These are phyloP conservation scores for Eremophila alpestris DNA, from an alignment of 2,797 vertebrate species.

Conservation along the genomic window DNA sequence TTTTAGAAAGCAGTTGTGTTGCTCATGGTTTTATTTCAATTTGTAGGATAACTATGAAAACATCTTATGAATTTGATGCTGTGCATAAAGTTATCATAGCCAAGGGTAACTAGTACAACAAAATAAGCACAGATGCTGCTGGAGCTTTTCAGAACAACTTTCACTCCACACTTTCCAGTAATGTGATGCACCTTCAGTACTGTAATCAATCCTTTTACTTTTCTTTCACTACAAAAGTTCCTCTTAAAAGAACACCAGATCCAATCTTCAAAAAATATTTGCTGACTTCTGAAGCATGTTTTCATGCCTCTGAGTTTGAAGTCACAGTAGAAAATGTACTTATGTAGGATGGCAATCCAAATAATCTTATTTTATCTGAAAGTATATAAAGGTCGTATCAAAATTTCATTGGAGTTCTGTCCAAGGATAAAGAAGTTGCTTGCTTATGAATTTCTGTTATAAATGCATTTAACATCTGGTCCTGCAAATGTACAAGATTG, in stretches of 20 bases:
- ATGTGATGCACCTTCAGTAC: not conserved
- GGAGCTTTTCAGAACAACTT: not conserved
- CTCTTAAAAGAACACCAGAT: not conserved
- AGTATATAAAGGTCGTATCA: conserved; percentile 15
- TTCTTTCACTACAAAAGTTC: not conserved
- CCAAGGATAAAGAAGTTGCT: conserved; percentile 10
- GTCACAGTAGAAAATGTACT: conserved; percentile 32
- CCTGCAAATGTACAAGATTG: not conserved
- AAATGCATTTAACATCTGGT: conserved; percentile 40
- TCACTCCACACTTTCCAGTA: not conserved
- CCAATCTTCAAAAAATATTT: conserved; percentile 22
- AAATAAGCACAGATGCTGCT: not conserved
- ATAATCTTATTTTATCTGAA: conserved; percentile 43
- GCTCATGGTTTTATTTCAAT: not conserved
- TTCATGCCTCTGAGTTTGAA: not conserved
- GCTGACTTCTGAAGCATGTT: not conserved
- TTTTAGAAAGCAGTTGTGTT: not conserved
- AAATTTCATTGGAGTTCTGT: conserved; percentile 32
- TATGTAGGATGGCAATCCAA: not conserved
- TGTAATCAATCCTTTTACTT: not conserved
- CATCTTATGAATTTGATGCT: not conserved
- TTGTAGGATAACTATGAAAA: not conserved
- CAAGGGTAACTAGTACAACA: not conserved
- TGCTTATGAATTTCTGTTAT: conserved; percentile 30
- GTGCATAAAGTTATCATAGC: not conserved